Conservation (phyloP, 1,140 invertebrate species). For the Aricia agestis region DNA sequence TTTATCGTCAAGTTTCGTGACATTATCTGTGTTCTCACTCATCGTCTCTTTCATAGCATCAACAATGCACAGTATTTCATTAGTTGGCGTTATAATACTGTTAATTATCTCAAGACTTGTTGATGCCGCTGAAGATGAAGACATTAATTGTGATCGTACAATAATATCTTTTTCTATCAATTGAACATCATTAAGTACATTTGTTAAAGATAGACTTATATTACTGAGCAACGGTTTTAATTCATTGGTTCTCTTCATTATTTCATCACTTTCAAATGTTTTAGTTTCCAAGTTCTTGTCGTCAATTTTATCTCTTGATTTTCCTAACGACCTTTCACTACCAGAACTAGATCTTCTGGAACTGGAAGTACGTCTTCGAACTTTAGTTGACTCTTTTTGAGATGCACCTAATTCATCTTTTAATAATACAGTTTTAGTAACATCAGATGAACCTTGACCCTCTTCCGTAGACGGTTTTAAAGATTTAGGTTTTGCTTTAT, state of each 20-base stretch:
- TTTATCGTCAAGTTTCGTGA: constrained; percentile 64
- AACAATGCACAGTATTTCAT: constrained; percentile 79
- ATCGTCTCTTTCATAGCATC: constrained; percentile 65
- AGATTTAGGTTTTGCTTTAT: constrained; percentile 58
- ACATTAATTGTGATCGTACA: constrained; percentile 79
- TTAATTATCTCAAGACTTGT: constrained; percentile 80
- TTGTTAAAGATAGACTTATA: constrained; percentile 40
- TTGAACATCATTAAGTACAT: constrained; percentile 69
- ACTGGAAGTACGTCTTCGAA: constrained; percentile 47
- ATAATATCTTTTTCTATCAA: constrained; percentile 79
- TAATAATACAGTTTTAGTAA: constrained; percentile 47
- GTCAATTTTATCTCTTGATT: constrained; percentile 49
- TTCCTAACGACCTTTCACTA: constrained; percentile 63
- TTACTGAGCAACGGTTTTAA: constrained; percentile 24
- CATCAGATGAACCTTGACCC: constrained; percentile 43
- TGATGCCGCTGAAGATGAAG: constrained; percentile 78
- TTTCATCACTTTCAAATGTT: constrained; percentile 15
- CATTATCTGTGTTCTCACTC: constrained; percentile 50
- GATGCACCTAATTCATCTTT: constrained; percentile 53
- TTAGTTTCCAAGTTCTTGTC: constrained; percentile 36
- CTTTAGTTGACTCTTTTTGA: constrained; percentile 49
- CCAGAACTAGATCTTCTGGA: constrained; percentile 71
- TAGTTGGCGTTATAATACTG: constrained; percentile 79
- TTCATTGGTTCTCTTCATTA: background rate
- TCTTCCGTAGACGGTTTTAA: constrained; percentile 49